Base-by-base conservation (phyloP, 2,888 invertebrate species). In the Selenia dentaria region DNA sequence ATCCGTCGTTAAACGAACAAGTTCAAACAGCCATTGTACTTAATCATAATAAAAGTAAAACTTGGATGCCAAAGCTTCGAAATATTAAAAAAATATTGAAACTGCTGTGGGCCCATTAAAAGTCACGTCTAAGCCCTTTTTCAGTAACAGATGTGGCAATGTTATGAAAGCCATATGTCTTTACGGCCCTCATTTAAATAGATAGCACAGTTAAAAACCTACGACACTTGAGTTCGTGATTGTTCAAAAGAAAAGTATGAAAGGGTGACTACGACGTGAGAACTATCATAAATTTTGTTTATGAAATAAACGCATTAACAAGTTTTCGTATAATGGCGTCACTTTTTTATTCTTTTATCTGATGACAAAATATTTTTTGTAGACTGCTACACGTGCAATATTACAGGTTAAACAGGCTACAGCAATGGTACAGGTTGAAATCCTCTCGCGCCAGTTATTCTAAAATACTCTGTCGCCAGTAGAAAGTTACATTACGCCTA, bases 1-100 rank as follows among this genome's bases (percentile, higher is more conserved):
- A 47, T 41, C 36, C 36, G 22, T 14, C 47, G 32, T 47, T 41
- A 47, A 41, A 27, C 35, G 31, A 51, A 51, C 33, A 56, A 53
- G 32, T 46, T 56, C 47, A 51, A 43, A 53, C 31, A 53, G 52
- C 48, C 47, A 53, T 56, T 56, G 48, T 53, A 27, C 47, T 50
- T 37, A 50, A 45, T 50, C 44, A 44, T 50, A 50, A 50, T 41
- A 50, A 45, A 45, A 50, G 44, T 39, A n/a, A n/a, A 13, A 49
- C 49, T 43, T 48, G 34, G 28, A 50, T 33, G 16, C 36, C 28
- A 27, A 33, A 45, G 33, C 44, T 33, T 35, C 6, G 18, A 39
- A 43, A 39, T 39, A 39, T 39, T 8, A 35, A 43, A 49, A 36
- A 49, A 28, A 43, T 39, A 45, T 48, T 39, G 49, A 31, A 39